phyloP scores from a whole-genome alignment of 35 echinoderm and acorn worm genomes.

The Lytechinus pictus region DNA sequence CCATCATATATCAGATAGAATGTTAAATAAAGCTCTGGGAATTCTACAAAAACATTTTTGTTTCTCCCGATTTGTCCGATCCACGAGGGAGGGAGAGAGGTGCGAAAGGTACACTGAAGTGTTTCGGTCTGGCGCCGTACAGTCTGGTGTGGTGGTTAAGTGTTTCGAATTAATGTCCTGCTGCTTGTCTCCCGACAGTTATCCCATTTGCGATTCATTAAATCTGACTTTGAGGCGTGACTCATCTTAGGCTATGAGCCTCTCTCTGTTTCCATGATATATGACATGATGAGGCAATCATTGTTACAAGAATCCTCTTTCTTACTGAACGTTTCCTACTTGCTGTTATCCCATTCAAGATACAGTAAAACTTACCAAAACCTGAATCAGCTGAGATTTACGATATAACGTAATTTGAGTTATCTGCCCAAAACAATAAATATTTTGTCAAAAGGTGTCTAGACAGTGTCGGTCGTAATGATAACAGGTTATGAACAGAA shows the following conservation, averaged over 20 bases:
- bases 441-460: too few species aligned
- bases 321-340: background rate
- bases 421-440: too few species aligned
- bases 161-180: background rate
- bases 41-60: background rate
- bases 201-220: conserved; percentile 39
- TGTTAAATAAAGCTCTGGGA: background rate
- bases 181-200: background rate
- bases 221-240: conserved; percentile 17
- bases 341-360: too few species aligned
- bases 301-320: background rate
- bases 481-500: too few species aligned
- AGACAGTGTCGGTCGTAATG: too few species aligned
- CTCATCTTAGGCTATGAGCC: background rate
- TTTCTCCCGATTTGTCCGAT: background rate
- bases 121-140: conserved; percentile 1
- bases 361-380: too few species aligned
- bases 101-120: conserved; percentile 27
- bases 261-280: background rate
- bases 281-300: background rate
- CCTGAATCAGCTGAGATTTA: too few species aligned
- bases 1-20: background rate
- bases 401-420: too few species aligned
- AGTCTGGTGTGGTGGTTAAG: conserved; percentile 27
- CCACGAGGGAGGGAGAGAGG: background rate